These are phyloP conservation scores for Botia kubotai DNA, from an alignment of 2,797 vertebrate species.

Conservation along the genomic window DNA sequence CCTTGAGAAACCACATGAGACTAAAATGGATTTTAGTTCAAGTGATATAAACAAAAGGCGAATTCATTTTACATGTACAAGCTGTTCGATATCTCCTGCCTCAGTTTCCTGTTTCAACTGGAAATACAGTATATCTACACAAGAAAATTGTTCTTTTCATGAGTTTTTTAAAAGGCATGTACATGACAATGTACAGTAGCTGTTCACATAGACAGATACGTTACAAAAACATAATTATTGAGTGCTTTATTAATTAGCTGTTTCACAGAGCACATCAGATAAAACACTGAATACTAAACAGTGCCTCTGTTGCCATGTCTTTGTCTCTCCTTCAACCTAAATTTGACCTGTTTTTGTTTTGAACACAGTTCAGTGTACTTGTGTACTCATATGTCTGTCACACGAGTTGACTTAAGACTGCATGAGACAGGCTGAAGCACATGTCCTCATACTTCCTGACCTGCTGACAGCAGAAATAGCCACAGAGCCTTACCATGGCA, in stretches of 20 bases:
- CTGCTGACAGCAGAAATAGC: constrained; percentile 51
- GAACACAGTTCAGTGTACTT: not conserved
- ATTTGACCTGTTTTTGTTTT: not conserved
- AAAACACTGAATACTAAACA: no score
- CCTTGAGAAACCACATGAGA: not conserved
- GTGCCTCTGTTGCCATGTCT: not conserved
- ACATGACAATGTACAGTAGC: not conserved
- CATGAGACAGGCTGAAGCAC: constrained; percentile 20
- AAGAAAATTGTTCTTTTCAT: not conserved
- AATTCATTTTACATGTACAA: not conserved
- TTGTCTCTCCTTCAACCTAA: not conserved
- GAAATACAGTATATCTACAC: not conserved
- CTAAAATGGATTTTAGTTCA: not conserved
- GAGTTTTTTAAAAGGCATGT: not conserved
- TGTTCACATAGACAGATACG: no score
- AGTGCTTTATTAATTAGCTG: no score
- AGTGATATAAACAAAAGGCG: not conserved
- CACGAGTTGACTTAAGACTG: not conserved
- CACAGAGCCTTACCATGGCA: constrained; percentile 21
- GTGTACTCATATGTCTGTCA: not conserved
- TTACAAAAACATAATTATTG: no score
- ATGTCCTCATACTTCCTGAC: constrained; percentile 27
- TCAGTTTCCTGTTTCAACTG: not conserved
- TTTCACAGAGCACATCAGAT: no score
- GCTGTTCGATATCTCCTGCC: not conserved